These are phyloP conservation scores for Paelopatides confundens DNA, from an alignment of 53 echinoderm and acorn worm species.

Conservation along the genomic window DNA sequence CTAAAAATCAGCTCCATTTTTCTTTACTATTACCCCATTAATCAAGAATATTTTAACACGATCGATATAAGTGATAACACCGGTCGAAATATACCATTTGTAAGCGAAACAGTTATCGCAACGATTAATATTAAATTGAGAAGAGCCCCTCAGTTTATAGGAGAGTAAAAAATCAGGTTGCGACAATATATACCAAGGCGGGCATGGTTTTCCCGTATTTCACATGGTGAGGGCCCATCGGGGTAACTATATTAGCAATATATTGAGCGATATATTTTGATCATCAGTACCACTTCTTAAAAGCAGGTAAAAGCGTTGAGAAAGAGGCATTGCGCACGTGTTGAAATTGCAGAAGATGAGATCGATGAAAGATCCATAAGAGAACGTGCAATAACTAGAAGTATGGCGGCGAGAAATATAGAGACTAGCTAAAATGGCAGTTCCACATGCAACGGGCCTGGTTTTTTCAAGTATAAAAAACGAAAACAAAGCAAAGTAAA, in stretches of 20 bases:
- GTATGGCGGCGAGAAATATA: not conserved
- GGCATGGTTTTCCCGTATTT: constrained; percentile 35
- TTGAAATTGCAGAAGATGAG: not conserved
- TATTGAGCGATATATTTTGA: constrained; percentile 60
- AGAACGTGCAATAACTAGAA: not conserved
- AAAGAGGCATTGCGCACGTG: constrained; percentile 41
- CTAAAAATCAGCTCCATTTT: no score
- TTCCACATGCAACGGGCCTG: not conserved
- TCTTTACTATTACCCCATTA: constrained; percentile 12
- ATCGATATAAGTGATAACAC: constrained; percentile 68
- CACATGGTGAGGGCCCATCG: constrained; percentile 28
- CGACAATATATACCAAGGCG: no score
- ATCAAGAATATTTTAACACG: not conserved
- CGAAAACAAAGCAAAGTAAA: constrained; percentile 48
- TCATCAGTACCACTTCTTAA: constrained; percentile 52
- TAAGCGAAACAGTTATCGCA: constrained; percentile 64
- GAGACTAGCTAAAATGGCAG: constrained; percentile 7
- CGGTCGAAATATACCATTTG: constrained; percentile 68
- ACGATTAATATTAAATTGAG: constrained; percentile 69
- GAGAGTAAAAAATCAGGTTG: constrained; percentile 9
- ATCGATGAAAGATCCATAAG: not conserved
- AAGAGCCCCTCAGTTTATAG: constrained; percentile 10
- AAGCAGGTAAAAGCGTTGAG: constrained; percentile 49
- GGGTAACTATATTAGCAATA: constrained; percentile 46
- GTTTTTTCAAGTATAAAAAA: not conserved